phyloP scores from a whole-genome alignment of 2,113 vertebrate species.

The Eretmochelys imbricata region DNA sequence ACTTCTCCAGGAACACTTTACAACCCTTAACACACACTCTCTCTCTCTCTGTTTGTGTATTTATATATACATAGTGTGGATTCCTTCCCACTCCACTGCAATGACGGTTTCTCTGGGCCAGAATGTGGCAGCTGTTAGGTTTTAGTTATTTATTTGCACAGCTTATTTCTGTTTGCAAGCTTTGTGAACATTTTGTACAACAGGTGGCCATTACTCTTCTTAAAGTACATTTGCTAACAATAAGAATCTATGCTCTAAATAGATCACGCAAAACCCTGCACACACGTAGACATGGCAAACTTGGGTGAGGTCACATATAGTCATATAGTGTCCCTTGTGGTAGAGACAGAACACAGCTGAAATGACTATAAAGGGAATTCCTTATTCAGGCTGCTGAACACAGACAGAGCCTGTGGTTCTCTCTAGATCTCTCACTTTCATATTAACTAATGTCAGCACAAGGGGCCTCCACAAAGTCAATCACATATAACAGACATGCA shows the following conservation, averaged over 20 bases:
- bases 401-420: neutral
- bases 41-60: accelerated
- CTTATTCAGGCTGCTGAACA: neutral
- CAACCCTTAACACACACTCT: accelerated
- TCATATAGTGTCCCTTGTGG: neutral
- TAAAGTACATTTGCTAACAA: neutral
- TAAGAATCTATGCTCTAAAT: neutral
- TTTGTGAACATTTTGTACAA: conserved; percentile 50
- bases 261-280: neutral
- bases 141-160: neutral
- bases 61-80: neutral
- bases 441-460: neutral
- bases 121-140: conserved; percentile 68
- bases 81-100: conserved; percentile 27
- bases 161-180: conserved; percentile 54
- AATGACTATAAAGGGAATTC: neutral
- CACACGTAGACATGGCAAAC: neutral
- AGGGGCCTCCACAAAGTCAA: neutral
- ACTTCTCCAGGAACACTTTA: neutral
- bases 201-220: conserved; percentile 41
- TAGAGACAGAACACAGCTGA: neutral
- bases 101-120: conserved; percentile 46
- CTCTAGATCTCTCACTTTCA: neutral
- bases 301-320: accelerated
- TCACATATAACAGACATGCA: neutral